phyloP scores from a whole-genome alignment of 2,888 invertebrate genomes.

The Drosophila silvestris region DNA sequence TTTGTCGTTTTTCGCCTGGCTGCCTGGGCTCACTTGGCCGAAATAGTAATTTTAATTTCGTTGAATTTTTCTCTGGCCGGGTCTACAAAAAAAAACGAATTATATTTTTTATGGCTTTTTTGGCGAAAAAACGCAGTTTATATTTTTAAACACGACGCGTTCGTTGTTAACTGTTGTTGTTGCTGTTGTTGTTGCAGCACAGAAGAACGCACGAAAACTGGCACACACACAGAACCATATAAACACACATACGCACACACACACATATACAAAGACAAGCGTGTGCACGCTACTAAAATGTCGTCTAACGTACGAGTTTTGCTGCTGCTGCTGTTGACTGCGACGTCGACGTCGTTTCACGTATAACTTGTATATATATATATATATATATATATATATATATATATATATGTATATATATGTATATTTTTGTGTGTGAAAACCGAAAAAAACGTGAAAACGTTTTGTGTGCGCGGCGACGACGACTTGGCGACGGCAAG shows the following conservation, averaged over 20 bases:
- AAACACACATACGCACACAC: conserved; percentile 25
- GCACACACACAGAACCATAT: conserved; percentile 56
- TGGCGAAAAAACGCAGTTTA: conserved; percentile 79
- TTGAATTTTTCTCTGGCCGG: conserved; percentile 59
- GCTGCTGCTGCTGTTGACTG: conserved; percentile 39
- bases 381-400: conserved; percentile 1
- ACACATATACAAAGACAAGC: conserved; percentile 10
- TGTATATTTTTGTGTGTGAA: conserved; percentile 5
- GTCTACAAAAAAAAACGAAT: conserved; percentile 40
- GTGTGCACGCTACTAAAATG: conserved; percentile 47
- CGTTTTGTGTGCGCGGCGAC: conserved; percentile 47
- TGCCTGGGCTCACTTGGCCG: conserved; percentile 35
- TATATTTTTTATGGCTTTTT: conserved; percentile 70
- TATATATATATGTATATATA: conserved; percentile 14
- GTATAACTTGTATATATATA: conserved; percentile 35
- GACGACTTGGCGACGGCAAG: conserved; percentile 54
- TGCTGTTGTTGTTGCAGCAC: conserved; percentile 54
- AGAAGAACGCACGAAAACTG: conserved; percentile 76
- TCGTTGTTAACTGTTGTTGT: conserved; percentile 69
- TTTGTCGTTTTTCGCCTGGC: conserved; percentile 53
- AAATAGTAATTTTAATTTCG: conserved; percentile 57
- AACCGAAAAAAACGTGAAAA: conserved; percentile 63
- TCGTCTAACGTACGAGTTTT: conserved; percentile 60
- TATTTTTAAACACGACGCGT: conserved; percentile 60
- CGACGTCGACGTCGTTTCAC: conserved; percentile 44